Evolutionary conservation across 2,888 invertebrate species (phyloP).

Genomic region (Dryobota labecula): DNA sequence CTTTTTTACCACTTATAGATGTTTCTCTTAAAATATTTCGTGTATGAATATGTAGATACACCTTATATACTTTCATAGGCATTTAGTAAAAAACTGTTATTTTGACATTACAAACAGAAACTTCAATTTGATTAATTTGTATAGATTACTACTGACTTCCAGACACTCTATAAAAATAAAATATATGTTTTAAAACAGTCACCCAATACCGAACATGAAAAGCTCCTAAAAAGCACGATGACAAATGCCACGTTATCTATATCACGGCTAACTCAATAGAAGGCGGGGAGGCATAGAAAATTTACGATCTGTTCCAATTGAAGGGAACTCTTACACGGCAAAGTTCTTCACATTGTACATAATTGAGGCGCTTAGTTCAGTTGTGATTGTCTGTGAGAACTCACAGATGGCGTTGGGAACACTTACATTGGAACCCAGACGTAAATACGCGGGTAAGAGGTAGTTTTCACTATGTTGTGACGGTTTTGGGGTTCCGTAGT

Average conservation of each 20-base stretch:
- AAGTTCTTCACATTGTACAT: slow-evolving; percentile 49
- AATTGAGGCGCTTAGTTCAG: slow-evolving; percentile 49
- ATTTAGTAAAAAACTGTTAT: too few species aligned
- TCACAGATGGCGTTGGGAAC: slow-evolving; percentile 49
- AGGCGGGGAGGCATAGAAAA: slow-evolving; percentile 27
- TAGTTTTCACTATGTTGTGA: too few species aligned
- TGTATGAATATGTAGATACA: too few species aligned
- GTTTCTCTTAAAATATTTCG: too few species aligned
- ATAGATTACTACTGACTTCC: too few species aligned
- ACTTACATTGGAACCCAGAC: not conserved
- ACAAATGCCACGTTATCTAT: slow-evolving; percentile 22
- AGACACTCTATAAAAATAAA: not conserved
- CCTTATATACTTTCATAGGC: too few species aligned
- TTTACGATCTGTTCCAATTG: slow-evolving; percentile 38
- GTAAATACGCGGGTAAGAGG: not conserved
- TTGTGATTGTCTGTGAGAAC: slow-evolving; percentile 25
- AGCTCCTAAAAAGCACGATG: slow-evolving; percentile 13
- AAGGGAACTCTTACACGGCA: slow-evolving; percentile 37
- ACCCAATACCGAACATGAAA: not conserved
- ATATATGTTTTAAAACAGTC: not conserved
- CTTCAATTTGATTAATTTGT: too few species aligned
- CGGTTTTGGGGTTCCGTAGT: too few species aligned
- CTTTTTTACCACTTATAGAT: too few species aligned
- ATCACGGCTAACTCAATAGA: slow-evolving; percentile 32
- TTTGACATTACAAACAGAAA: too few species aligned